Base-by-base conservation (phyloP, 2,797 vertebrate species). In the Pseudochaenichthys georgianus region DNA sequence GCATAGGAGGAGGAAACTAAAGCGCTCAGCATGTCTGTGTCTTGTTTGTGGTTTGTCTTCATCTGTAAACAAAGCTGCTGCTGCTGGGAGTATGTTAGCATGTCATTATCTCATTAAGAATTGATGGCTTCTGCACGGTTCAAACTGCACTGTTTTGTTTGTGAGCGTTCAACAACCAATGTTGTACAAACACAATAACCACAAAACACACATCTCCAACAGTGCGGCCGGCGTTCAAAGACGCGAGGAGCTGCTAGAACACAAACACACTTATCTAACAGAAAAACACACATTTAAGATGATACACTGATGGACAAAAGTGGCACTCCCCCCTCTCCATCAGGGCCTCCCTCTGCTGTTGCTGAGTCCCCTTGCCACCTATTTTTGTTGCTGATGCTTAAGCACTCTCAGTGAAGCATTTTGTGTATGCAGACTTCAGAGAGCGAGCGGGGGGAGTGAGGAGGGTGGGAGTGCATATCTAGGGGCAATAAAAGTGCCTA, bases 51-150 rank as follows among this genome's bases (percentile, higher is more conserved):
- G 92, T 92, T 89, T 87, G 87, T 88, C 82, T 86, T 84, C 85
- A 77, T 92, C 83, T 93, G 88, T 91, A 93, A 95, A 94, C 92
- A 92, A 81, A 81, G 88, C 87, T 75, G 87, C 90, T 75, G 87
- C 90, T 71, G 88, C 91, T 87, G 88, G 7, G 81, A 91, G 87
- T 64, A 67, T 74, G 89, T 86, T 83, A 89, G 77, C 87, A 70
- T 88, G 90, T 91, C 85, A 94, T 95, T 94, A 94, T 86, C 93
- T 93, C 92, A 94, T 93, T 94, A 95, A 87, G 86, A 92, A 93
- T 91, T 89, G 91, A 94, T 91, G 89, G 90, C 83, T 90, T 89
- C 87, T 82, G 88, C 80, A 51, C 81, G 83, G 75, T 82, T 90
- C 87, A 75, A 87, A 88, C 86, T 82, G 91, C 86, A 88, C 86